Base-by-base conservation (phyloP, 2,888 invertebrate species). In the Epirrhoe tristata region DNA sequence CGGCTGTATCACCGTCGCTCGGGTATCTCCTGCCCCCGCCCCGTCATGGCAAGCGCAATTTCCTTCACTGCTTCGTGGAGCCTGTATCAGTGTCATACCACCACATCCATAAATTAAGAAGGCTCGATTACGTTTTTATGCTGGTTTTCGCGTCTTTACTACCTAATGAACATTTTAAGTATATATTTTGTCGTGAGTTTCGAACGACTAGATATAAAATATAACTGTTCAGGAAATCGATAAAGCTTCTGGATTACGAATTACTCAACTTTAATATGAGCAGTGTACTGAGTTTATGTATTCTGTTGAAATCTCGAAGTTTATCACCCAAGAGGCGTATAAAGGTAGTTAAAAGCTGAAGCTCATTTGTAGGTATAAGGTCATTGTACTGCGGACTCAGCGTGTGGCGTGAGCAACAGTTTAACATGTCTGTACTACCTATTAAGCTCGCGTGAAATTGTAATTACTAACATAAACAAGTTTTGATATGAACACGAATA, bases 391-490 rank as follows among this genome's bases (percentile, higher is more conserved):
- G 84, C 80, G 85, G 83, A 86, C 85, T 84, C 83, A 79, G 78
- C 68, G 58, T 67, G 80, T 77, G 78, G 81, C 91, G 89, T 92
- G 90, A 90, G 89, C 81, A 86, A 89, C 86, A 81, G 81, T 84
- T 90, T 90, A 91, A 88, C 86, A 80, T 86, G 86, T 85, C 84
- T 63, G 83, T 84, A 83, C 83, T 84, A 80, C 84, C 82, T 81
- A 84, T 88, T 64, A 87, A 91, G 83, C 82, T 87, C 82, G 89
- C 90, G 89, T 92, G 90, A 91, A 91, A 90, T 90, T 87, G 83
- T 90, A 86, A 91, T 91, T 90, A 91, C 87, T 79, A 86, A 84
- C 81, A 85, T 85, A 87, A 85, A 86, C 81, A 78, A 73, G 78
- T 43, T 78, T 80, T 82, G 81, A 78, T 79, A 82, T 83, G 78